These are phyloP conservation scores for Saguinus imperator DNA, from an alignment of 2,113 vertebrate genomes.

Conservation along the genomic window DNA sequence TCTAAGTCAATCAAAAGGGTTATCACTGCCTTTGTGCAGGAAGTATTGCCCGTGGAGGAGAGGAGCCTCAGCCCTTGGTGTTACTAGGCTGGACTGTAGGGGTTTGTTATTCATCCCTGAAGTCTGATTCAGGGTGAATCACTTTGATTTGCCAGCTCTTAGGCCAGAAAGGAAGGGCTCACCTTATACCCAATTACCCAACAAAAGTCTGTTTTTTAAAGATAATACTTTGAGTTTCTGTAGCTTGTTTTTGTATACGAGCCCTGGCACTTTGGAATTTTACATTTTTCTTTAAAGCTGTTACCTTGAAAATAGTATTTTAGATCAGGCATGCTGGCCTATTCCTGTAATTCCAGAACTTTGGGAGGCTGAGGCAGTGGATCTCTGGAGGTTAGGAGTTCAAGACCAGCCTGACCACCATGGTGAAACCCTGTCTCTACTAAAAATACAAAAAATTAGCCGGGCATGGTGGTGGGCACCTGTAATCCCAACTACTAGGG, in stretches of 20 bases:
- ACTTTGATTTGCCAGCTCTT: not conserved
- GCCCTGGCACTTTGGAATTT: not conserved
- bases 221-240: not conserved
- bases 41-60: fast-evolving
- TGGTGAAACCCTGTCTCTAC: too few species aligned
- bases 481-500: too few species aligned
- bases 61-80: not conserved
- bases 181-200: too few species aligned
- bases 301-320: not conserved
- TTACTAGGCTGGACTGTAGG: not conserved
- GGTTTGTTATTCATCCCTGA: not conserved
- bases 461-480: too few species aligned
- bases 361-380: too few species aligned
- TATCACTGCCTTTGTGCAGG: not conserved
- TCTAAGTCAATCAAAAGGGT: not conserved
- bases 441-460: too few species aligned
- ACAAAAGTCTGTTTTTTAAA: too few species aligned
- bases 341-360: too few species aligned
- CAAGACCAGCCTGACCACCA: too few species aligned
- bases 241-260: not conserved
- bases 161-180: not conserved
- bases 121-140: not conserved
- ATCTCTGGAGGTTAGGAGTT: too few species aligned
- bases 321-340: not conserved
- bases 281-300: slow-evolving; percentile 3